phyloP scores from a whole-genome alignment of 64 coral and sea anemone species.

The Montipora cactus region DNA sequence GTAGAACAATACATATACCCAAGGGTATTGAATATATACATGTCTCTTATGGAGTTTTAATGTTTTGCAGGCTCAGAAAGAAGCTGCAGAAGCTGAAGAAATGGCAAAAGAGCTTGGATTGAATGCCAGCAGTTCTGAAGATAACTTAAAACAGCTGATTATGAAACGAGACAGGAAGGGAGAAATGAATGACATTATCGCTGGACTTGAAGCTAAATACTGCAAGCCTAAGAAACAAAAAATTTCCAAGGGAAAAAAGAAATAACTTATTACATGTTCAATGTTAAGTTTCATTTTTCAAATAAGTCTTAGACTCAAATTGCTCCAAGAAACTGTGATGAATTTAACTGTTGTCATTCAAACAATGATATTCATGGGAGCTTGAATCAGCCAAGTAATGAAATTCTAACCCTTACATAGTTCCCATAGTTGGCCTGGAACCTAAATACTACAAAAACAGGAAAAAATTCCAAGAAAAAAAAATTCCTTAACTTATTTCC shows the following conservation, averaged over 20 bases:
- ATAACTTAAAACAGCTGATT: slow-evolving; percentile 74
- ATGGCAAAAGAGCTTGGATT: slow-evolving; percentile 81
- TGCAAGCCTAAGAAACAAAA: slow-evolving; percentile 85
- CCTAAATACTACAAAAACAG: too few species aligned
- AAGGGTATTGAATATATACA: not conserved
- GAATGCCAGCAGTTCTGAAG: slow-evolving; percentile 36
- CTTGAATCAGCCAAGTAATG: too few species aligned
- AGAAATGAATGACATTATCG: slow-evolving; percentile 84
- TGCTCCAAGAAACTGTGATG: too few species aligned
- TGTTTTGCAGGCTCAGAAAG: slow-evolving; percentile 66
- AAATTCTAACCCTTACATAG: too few species aligned
- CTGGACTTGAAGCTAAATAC: slow-evolving; percentile 96
- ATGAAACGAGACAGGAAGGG: slow-evolving; percentile 72
- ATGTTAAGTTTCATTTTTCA: not conserved
- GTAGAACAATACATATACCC: too few species aligned
- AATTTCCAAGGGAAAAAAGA: slow-evolving; percentile 68
- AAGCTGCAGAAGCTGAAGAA: slow-evolving; percentile 92
- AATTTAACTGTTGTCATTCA: too few species aligned
- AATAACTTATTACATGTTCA: not conserved
- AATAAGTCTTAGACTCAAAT: too few species aligned
- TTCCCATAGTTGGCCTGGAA: too few species aligned
- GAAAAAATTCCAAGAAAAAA: too few species aligned
- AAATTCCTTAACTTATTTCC: too few species aligned
- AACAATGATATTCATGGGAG: too few species aligned
- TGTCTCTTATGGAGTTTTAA: not conserved